Base-by-base conservation (phyloP, 2,113 vertebrate species). In the Anoura caudifer region DNA sequence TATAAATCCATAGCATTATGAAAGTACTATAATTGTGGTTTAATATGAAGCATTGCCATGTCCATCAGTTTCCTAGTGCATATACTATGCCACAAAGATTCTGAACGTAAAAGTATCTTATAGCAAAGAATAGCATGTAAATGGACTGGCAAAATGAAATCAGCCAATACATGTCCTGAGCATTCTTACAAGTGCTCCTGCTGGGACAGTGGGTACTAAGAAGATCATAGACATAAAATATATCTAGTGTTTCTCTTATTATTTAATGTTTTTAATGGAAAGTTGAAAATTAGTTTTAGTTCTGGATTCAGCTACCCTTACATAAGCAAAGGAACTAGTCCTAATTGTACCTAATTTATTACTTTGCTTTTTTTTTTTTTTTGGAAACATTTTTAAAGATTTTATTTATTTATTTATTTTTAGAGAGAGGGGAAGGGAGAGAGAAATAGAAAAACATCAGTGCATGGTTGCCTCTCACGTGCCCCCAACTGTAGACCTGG, bases 1-100 rank as follows among this genome's bases (percentile, higher is more conserved):
- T 41, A 96, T 86, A 90, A 97, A 94, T 97, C 65, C 54, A 95
- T 36, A 76, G 72, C 24, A 59, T 63, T 91, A 96, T 97, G 90
- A 96, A 97, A 97, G 89, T 77, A 98, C 91, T 88, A 97, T 96
- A 97, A 98, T 88, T 97, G 89, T 81, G 84, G 95, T 96, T 98
- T 97, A 98, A 97, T 95, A 95, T 96, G 97, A 97, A 96, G 45
- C 61, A 85, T 83, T 96, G 77, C 91, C 87, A 84, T 96, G 91
- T 96, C 91, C 87, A 83, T 28, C 72, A 11, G 52, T 65, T 94
- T 95, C 56, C 5, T n/a, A 16, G 6, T 90, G 28, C 3, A 76
- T 76, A 54, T 15, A 20, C 17, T 84, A 10, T 75, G 47, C 13
- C n/a, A 89, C 17, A 45, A 73, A 11, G 47, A 90, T 56, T 54